Conservation (phyloP, 35 echinoderm and acorn worm species). For the Ophioderma brevispina region DNA sequence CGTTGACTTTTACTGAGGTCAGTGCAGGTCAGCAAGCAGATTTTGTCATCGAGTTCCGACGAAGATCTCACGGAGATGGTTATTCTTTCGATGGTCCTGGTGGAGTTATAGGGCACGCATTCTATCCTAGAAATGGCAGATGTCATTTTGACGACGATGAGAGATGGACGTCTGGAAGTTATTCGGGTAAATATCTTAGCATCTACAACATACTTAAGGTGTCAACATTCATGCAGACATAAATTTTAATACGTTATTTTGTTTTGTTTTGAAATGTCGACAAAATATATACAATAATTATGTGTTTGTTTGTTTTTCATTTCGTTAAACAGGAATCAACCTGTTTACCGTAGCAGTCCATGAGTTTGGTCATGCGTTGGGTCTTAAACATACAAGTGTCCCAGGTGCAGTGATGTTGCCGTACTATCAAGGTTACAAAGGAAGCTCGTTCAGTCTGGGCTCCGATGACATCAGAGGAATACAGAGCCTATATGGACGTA, state of each 20-base stretch:
- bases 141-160: slow-evolving; percentile 88
- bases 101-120: slow-evolving; percentile 79
- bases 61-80: slow-evolving; percentile 55
- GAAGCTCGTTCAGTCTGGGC: slow-evolving; percentile 14
- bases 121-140: slow-evolving; percentile 55
- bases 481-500: slow-evolving; percentile 50
- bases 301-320: too few species aligned
- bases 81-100: slow-evolving; percentile 70
- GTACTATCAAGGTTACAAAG: slow-evolving; percentile 27
- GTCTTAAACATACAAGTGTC: slow-evolving; percentile 35
- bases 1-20: slow-evolving; percentile 69
- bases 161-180: slow-evolving; percentile 34
- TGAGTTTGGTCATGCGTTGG: slow-evolving; percentile 62
- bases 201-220: too few species aligned
- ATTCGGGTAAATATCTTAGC: slow-evolving; percentile 51
- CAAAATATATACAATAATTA: not conserved
- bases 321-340: slow-evolving; percentile 68
- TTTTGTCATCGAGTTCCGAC: slow-evolving; percentile 48
- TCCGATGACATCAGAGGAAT: slow-evolving; percentile 51
- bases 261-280: not conserved
- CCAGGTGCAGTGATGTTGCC: slow-evolving; percentile 44
- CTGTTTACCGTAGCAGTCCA: slow-evolving; percentile 40
- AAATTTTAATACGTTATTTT: not conserved
- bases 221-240: not conserved
- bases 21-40: slow-evolving; percentile 29